Conservation (phyloP, 2,797 vertebrate species). For the Sebastes cheni region DNA sequence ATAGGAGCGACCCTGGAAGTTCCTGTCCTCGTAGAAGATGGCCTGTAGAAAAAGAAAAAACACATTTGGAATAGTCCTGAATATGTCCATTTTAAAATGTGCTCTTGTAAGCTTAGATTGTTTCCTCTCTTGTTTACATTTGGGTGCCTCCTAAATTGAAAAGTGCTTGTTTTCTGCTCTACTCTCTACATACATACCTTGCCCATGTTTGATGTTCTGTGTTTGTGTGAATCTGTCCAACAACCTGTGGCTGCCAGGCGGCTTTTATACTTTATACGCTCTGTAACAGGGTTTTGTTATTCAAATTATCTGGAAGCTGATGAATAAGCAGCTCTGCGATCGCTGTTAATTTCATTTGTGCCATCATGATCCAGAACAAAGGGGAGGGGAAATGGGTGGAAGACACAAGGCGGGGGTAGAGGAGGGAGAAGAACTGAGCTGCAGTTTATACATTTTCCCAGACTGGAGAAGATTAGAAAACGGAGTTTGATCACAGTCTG, state of each 20-base stretch:
- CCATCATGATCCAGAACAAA: constrained; percentile 63
- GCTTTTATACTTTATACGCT: constrained; percentile 78
- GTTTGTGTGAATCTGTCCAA: constrained; percentile 77
- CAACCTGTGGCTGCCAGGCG: constrained; percentile 62
- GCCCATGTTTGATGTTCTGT: constrained; percentile 77
- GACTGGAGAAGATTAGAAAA: background rate
- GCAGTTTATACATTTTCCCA: constrained; percentile 26
- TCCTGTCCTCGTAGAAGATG: constrained; percentile 74
- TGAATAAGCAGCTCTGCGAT: constrained; percentile 81
- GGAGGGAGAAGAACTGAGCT: constrained; percentile 6
- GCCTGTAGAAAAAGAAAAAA: constrained; percentile 60
- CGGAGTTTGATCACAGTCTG: background rate
- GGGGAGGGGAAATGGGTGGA: constrained; percentile 33
- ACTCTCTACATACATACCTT: constrained; percentile 65
- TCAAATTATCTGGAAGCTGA: constrained; percentile 79
- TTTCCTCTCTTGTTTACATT: background rate
- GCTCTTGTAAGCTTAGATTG: background rate
- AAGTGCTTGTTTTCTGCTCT: background rate
- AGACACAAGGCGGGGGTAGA: constrained; percentile 20
- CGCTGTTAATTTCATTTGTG: constrained; percentile 73
- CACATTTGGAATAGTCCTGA: background rate
- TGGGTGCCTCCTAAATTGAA: background rate
- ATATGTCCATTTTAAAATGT: background rate
- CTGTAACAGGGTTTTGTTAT: constrained; percentile 75
- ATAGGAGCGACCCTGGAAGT: constrained; percentile 79